Evolutionary conservation across 2,888 invertebrate species (phyloP), one percentile per base, ranked within the genome.

Genomic region (Microctonus aethiopoides): DNA sequence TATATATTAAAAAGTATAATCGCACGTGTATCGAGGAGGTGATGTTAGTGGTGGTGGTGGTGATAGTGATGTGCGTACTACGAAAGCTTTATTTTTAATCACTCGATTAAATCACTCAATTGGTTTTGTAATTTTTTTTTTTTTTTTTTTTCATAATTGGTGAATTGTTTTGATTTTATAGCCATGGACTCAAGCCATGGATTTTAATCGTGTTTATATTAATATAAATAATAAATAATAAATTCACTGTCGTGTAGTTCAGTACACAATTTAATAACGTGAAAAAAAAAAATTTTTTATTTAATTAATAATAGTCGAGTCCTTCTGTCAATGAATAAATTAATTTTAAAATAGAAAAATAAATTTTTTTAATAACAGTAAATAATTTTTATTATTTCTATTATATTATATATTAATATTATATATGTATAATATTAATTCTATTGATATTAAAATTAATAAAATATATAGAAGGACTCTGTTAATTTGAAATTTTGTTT

Each of bases 181-280:
- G 82, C 84, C 84, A 85, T 84, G 84, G 85, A 79, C 84, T 77
- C 84, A 84, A 82, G 84, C 84, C 84, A 84, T 84, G 84, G 85
- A 85, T 84, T 84, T 84, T 84, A 83, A 83, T 81, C 76, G 82
- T 83, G 83, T 83, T 79, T n/a, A 70, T 69, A 70, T 69, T 34
- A 67, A 68, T 70, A 72, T 66, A 60, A 65, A 65, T 22, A 39
- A 39, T 10, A 29, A 59, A 34, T 29, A 29, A 5, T 29, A n/a
- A n/a, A n/a, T n/a, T n/a, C n/a, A n/a, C n/a, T n/a, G n/a, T n/a
- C n/a, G n/a, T n/a, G n/a, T n/a, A n/a, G n/a, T n/a, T n/a, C n/a
- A n/a, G n/a, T n/a, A n/a, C n/a, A n/a, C n/a, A n/a, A n/a, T n/a
- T n/a, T n/a, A n/a, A n/a, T n/a, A n/a, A n/a, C n/a, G n/a, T n/a